A percentile compares a stretch with the other conserved stretches of the same genome.
Conservation (phyloP, 1,140 invertebrate genomes). For the Sycobia sp. region DNA sequence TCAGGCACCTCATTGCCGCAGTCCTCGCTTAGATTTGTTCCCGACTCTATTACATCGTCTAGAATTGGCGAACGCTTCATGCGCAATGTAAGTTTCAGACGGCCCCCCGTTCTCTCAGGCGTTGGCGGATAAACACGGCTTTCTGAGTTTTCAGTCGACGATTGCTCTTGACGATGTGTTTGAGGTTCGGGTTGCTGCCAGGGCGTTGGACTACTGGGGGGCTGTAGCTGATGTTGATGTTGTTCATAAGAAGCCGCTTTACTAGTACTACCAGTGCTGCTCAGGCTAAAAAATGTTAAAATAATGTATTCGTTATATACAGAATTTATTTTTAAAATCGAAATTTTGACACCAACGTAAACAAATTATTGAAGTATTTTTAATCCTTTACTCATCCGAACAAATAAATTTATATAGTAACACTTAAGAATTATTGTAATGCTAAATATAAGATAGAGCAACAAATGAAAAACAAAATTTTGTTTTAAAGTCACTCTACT, state of each 20-base stretch:
- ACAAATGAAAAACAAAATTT: too few species aligned
- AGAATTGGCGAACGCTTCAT: constrained; percentile 85
- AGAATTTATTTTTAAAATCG: too few species aligned
- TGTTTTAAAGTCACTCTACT: too few species aligned
- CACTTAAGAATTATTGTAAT: too few species aligned
- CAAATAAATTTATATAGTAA: too few species aligned
- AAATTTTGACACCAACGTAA: too few species aligned
- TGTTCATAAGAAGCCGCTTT: not conserved
- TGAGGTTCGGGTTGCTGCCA: not conserved
- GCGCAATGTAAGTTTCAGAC: constrained; percentile 77
- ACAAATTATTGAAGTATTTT: too few species aligned
- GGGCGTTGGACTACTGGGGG: not conserved
- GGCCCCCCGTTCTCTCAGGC: constrained; percentile 65
- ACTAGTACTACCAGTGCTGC: not conserved
- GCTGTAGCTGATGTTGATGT: constrained; percentile 40
- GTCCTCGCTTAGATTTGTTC: constrained; percentile 71
- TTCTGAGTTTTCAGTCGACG: constrained; percentile 19
- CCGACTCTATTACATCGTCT: constrained; percentile 83
- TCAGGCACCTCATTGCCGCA: constrained; percentile 68
- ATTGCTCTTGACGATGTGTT: constrained; percentile 3
- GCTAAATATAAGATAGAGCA: too few species aligned
- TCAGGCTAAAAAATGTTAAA: too few species aligned
- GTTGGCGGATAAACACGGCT: constrained; percentile 60
- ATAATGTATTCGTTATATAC: too few species aligned
- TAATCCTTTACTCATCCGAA: too few species aligned